phyloP scores from a whole-genome alignment of 2,888 invertebrate species.

The Agrotis clavis region DNA sequence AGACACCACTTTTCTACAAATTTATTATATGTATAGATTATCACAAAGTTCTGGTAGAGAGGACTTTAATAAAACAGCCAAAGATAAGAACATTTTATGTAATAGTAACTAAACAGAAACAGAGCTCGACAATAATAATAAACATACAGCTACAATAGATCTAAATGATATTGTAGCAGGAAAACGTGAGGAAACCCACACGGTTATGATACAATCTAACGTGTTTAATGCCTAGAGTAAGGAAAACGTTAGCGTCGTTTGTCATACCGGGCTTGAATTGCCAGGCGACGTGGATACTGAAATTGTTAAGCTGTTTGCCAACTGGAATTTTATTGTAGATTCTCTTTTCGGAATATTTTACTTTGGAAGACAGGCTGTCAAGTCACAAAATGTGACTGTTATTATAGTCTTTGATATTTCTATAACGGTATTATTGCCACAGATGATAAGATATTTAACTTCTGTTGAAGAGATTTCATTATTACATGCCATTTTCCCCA shows the following conservation, averaged over 20 bases:
- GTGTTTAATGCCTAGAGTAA: constrained; percentile 40
- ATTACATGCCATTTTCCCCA: too few species aligned
- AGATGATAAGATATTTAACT: not conserved
- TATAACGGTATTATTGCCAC: too few species aligned
- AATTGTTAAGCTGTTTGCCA: not conserved
- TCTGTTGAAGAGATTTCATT: not conserved
- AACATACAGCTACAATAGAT: constrained; percentile 17
- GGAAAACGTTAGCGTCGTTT: constrained; percentile 45
- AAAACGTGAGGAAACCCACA: constrained; percentile 51
- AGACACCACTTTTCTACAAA: too few species aligned
- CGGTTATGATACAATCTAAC: constrained; percentile 46
- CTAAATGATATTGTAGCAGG: constrained; percentile 33
- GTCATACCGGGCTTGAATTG: constrained; percentile 29
- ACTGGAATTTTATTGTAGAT: not conserved
- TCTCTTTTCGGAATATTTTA: not conserved
- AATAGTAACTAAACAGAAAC: not conserved
- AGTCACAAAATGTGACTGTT: not conserved
- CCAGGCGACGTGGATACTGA: not conserved
- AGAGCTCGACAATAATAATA: not conserved
- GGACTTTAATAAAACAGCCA: not conserved
- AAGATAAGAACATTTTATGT: too few species aligned
- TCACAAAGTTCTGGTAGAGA: not conserved
- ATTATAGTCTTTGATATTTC: too few species aligned
- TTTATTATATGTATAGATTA: too few species aligned
- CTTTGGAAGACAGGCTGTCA: not conserved